Base-by-base conservation (phyloP, 2,888 invertebrate genomes). In the Therioaphis trifolii region DNA sequence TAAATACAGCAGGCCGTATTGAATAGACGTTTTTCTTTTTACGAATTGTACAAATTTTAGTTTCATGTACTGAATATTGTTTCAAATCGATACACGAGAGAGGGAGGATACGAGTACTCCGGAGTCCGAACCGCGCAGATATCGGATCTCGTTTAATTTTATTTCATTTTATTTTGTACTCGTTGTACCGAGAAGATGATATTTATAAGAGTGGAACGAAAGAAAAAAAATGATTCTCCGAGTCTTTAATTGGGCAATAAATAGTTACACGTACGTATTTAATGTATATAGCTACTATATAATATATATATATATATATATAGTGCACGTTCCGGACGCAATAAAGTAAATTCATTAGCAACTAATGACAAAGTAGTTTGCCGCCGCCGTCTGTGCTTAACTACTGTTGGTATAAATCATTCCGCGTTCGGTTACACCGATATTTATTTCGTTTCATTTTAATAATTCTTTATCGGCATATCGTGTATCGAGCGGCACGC, bases 261-360 rank as follows among this genome's bases (percentile, higher is more conserved):
- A 82, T 82, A 82, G 80, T 74, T 61, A 52, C 49, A 77, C n/a
- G n/a, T n/a, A n/a, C n/a, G n/a, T n/a, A n/a, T n/a, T n/a, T n/a
- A n/a, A n/a, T n/a, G n/a, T n/a, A n/a, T n/a, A n/a, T n/a, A n/a
- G n/a, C n/a, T n/a, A n/a, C n/a, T 21, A 29, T 61, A 75, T 63
- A 29, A 58, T 55, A 35, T 18, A 71, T 29, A 58, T 40, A 61
- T 15, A 24, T 18, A 3, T 18, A 29, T 55, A 40, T 27, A 24
- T 40, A 66, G 24, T 55, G 78, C 35, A 21, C 63, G 61, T 21
- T 27, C 82, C 82, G 63, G 82, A 74, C 82, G 82, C 82, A 82
- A 82, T 82, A 82, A 82, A 82, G 82, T 82, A 82, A 82, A 82
- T 82, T 82, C 82, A 82, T 82, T 82, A 82, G 82, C 82, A 82